phyloP scores from a whole-genome alignment of 2,113 vertebrate species.

The Myrmecobius fasciatus region DNA sequence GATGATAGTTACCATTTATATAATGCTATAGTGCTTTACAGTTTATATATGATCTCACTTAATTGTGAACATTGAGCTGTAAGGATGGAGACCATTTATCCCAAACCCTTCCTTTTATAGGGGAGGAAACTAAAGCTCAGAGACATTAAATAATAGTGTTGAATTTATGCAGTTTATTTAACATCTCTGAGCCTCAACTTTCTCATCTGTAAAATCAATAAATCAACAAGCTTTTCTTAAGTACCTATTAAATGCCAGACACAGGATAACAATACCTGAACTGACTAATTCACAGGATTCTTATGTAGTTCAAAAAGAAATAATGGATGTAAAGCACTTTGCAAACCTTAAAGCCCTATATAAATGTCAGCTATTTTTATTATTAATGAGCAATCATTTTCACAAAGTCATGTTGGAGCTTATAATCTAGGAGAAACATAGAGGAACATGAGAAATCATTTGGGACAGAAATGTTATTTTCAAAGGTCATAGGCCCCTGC shows the following conservation, averaged over 20 bases:
- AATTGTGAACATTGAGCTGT: neutral
- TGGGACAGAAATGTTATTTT: constrained; percentile 53
- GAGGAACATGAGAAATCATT: constrained; percentile 31
- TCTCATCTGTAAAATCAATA: neutral
- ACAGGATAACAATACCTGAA: neutral
- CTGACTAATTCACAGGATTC: neutral
- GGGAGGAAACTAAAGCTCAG: neutral
- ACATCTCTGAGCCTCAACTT: neutral
- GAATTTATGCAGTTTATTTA: neutral
- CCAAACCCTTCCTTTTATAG: neutral
- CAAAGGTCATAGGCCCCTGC: constrained; percentile 25
- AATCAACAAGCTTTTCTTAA: neutral
- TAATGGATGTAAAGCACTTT: neutral
- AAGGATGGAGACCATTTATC: neutral
- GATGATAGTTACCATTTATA: neutral
- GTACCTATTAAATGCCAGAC: neutral
- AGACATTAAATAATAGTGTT: neutral
- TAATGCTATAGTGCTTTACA: neutral
- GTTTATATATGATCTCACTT: neutral
- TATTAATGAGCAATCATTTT: constrained; percentile 3
- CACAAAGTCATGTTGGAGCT: neutral
- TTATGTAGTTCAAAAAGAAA: neutral
- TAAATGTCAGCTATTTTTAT: constrained; percentile 14
- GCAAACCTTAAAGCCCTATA: neutral
- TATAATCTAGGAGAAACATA: constrained; percentile 36